phyloP scores from a whole-genome alignment of 2,113 vertebrate genomes.

The Pterocles burchelli region DNA sequence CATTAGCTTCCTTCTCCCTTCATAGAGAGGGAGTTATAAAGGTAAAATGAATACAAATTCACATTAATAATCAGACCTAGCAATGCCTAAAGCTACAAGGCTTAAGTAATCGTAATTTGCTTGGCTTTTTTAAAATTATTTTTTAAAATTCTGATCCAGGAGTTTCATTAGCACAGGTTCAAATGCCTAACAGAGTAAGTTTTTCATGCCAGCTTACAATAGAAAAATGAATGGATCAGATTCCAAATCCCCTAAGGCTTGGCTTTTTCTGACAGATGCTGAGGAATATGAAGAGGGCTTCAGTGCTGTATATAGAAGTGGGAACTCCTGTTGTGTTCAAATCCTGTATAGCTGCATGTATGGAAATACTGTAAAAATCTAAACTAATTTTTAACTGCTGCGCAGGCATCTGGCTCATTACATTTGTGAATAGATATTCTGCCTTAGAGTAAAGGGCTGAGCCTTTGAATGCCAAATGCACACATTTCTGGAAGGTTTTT shows the following conservation, averaged over 20 bases:
- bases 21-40: background rate
- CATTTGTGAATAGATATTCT: background rate
- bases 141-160: background rate
- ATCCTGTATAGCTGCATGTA: background rate
- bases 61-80: background rate
- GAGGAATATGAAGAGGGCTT: background rate
- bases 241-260: background rate
- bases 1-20: background rate
- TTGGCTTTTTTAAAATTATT: background rate
- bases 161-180: background rate
- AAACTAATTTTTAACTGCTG: background rate
- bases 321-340: background rate
- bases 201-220: background rate
- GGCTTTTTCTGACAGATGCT: background rate
- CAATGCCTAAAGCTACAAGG: background rate
- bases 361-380: background rate
- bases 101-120: background rate
- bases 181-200: background rate
- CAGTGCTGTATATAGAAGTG: background rate
- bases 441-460: background rate
- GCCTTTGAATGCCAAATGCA: background rate
- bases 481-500: background rate
- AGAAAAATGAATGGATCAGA: background rate
- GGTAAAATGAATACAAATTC: background rate
- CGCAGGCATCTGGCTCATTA: background rate